Evolutionary conservation across 2,888 invertebrate species (phyloP).

Genomic region (Nematopogon swammerdamellus): DNA sequence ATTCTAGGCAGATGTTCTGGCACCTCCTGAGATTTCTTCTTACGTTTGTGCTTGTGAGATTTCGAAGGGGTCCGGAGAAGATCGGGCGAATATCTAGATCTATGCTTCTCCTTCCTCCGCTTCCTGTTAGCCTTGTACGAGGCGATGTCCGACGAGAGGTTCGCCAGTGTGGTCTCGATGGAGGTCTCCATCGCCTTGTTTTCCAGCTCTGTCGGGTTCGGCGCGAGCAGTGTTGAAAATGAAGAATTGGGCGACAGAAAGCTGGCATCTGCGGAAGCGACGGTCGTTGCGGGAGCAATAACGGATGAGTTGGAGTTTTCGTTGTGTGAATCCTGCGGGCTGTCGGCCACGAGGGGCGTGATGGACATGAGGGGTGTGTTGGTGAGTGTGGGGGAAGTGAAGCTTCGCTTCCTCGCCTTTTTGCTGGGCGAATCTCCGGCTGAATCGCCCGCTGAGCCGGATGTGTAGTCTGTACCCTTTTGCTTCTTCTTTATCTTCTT

Average conservation of each 20-base stretch:
- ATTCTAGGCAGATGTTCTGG: constrained; percentile 61
- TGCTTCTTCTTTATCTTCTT: constrained; percentile 41
- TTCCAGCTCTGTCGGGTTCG: constrained; percentile 34
- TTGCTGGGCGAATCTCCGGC: constrained; percentile 26
- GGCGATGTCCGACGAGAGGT: constrained; percentile 45
- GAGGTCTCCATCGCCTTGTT: constrained; percentile 45
- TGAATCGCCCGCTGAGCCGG: constrained; percentile 21
- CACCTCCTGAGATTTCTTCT: constrained; percentile 72
- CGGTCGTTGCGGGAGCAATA: constrained; percentile 15
- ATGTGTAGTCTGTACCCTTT: constrained; percentile 19
- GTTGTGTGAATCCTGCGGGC: constrained; percentile 48
- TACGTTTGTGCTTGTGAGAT: constrained; percentile 76
- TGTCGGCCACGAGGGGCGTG: constrained; percentile 49
- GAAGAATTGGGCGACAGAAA: constrained; percentile 39
- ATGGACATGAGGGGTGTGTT: constrained; percentile 53
- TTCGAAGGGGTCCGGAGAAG: constrained; percentile 62
- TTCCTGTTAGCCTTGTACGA: constrained; percentile 64
- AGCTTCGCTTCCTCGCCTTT: constrained; percentile 43
- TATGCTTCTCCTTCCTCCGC: constrained; percentile 72
- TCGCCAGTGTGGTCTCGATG: constrained; percentile 43
- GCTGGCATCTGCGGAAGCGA: constrained; percentile 19
- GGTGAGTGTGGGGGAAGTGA: constrained; percentile 46
- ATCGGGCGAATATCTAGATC: constrained; percentile 70
- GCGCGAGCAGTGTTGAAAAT: constrained; percentile 44
- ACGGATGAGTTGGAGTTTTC: constrained; percentile 44